Evolutionary conservation across 2,888 invertebrate species (phyloP).

Genomic region (Osmoderma eremita): DNA sequence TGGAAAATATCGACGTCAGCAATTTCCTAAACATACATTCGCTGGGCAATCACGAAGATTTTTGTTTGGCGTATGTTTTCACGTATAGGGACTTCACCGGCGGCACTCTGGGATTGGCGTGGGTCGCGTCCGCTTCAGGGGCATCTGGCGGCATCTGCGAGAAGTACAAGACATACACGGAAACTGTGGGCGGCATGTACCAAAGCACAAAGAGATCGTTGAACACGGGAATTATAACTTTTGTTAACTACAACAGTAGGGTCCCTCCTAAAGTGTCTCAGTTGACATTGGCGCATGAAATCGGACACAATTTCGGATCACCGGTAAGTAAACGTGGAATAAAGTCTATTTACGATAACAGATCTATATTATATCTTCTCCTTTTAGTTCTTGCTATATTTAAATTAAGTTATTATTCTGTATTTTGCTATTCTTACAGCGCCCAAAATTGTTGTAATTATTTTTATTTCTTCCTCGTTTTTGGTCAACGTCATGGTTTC

Average conservation of each 20-base stretch:
- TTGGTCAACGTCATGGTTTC: too few species aligned
- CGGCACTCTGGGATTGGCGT: conserved; percentile 97
- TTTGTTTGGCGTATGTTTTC: conserved; percentile 99
- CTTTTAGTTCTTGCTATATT: too few species aligned
- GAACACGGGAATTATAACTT: conserved; percentile 98
- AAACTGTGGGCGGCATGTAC: conserved; percentile 93
- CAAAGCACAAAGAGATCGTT: conserved; percentile 93
- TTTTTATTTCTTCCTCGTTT: too few species aligned
- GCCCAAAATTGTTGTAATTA: too few species aligned
- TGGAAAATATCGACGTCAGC: conserved; percentile 97
- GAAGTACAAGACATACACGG: conserved; percentile 96
- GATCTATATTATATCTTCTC: background rate
- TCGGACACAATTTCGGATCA: conserved; percentile 98
- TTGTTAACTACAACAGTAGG: conserved; percentile 96
- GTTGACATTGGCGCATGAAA: conserved; percentile 96
- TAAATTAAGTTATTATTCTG: too few species aligned
- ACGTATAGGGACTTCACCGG: conserved; percentile 98
- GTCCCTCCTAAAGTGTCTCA: conserved; percentile 98
- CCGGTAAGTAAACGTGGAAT: conserved; percentile 77
- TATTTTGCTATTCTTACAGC: too few species aligned
- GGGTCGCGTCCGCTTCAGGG: conserved; percentile 98
- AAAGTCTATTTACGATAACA: conserved; percentile 15
- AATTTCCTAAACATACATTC: conserved; percentile 99
- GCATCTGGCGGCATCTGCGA: conserved; percentile 99
- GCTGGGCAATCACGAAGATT: conserved; percentile 95